Percentiles rank a stretch among this genome's conserved stretches.
Evolutionary conservation across 2,113 vertebrate species (phyloP).

Genomic region (Ctenomys sociabilis): DNA sequence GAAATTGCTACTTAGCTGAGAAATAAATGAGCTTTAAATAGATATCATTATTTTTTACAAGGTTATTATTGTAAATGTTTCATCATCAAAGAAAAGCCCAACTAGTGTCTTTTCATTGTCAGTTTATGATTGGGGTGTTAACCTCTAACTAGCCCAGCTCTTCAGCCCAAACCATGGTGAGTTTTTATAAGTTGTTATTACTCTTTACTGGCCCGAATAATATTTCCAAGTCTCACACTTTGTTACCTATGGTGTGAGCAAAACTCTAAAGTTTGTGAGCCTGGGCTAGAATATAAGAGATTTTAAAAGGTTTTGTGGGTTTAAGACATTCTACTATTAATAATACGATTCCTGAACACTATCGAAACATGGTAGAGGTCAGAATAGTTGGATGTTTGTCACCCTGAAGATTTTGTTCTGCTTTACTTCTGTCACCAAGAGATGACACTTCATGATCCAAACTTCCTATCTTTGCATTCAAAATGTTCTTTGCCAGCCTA

Average conservation of each 20-base stretch:
- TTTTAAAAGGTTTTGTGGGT: neutral
- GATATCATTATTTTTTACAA: constrained; percentile 69
- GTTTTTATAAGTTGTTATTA: constrained; percentile 20
- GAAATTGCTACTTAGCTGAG: constrained; percentile 66
- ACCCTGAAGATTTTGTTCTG: neutral
- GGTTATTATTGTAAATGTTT: constrained; percentile 72
- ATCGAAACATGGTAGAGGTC: neutral
- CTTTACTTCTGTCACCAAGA: neutral
- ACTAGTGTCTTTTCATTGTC: constrained; percentile 47
- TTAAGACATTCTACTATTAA: neutral
- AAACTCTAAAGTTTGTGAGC: neutral
- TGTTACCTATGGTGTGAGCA: constrained; percentile 28
- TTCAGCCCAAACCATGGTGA: neutral
- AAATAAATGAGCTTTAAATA: constrained; percentile 74
- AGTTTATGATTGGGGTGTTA: constrained; percentile 63
- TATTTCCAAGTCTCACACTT: constrained; percentile 39
- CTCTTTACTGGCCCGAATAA: constrained; percentile 25
- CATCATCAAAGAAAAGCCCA: constrained; percentile 62
- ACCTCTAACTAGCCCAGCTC: constrained; percentile 22
- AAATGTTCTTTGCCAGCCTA: neutral
- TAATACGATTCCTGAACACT: neutral
- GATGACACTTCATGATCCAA: accelerated
- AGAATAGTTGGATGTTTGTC: neutral
- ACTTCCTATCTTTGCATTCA: neutral
- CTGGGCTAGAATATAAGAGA: neutral